Evolutionary conservation across 2,113 vertebrate genomes (phyloP).

Genomic region (Tichodroma muraria): DNA sequence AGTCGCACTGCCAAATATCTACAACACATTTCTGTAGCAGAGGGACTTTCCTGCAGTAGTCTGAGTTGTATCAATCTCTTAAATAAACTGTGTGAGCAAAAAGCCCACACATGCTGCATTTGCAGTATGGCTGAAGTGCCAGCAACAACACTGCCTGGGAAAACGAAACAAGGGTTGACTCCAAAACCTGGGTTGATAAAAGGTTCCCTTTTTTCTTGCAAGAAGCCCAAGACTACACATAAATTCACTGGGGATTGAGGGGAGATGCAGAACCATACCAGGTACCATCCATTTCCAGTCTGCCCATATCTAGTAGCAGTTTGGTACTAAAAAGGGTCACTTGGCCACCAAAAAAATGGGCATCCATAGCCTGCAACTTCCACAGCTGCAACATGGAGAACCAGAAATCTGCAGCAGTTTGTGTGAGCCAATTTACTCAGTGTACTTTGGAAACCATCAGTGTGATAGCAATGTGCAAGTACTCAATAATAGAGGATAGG

Average conservation of each 20-base stretch:
- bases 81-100: slow-evolving; percentile 32
- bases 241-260: background rate
- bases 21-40: slow-evolving; percentile 6
- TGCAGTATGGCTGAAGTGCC: slow-evolving; percentile 25
- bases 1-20: slow-evolving; percentile 8
- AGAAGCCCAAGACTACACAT: background rate
- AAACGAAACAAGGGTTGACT: slow-evolving; percentile 13
- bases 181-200: background rate
- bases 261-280: background rate
- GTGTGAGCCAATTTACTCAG: rapidly evolving
- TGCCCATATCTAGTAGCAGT: background rate
- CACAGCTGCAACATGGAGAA: background rate
- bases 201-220: background rate
- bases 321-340: background rate
- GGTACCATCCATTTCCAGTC: background rate
- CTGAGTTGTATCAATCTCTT: slow-evolving; percentile 27
- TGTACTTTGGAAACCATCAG: background rate
- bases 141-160: slow-evolving; percentile 51
- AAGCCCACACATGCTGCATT: slow-evolving; percentile 48
- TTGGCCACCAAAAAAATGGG: background rate
- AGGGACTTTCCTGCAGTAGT: background rate
- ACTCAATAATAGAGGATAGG: rapidly evolving
- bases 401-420: background rate
- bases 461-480: background rate
- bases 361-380: background rate